Conservation (phyloP, 2,888 invertebrate species). For the Eueremaeus valkanovi region DNA sequence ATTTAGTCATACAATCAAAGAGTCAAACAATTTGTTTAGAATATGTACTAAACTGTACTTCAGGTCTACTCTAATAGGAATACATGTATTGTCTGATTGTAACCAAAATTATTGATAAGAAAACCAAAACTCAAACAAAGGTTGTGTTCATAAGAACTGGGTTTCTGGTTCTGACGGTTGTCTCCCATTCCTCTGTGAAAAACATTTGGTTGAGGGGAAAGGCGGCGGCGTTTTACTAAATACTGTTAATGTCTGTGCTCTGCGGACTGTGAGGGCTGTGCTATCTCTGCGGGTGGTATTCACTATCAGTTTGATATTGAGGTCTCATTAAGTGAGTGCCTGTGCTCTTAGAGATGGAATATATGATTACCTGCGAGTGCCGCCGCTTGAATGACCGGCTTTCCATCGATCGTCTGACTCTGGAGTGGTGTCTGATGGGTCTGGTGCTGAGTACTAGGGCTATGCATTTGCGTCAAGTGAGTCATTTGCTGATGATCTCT, state of each 20-base stretch:
- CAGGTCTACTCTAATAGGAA: not conserved
- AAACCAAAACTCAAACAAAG: not conserved
- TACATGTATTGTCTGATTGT: too few relatives aligned
- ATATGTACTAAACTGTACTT: too few relatives aligned
- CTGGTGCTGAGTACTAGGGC: slow-evolving; percentile 25
- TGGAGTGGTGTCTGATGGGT: slow-evolving; percentile 37
- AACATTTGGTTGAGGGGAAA: slow-evolving; percentile 17
- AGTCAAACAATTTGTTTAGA: too few relatives aligned
- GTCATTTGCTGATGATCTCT: slow-evolving; percentile 43
- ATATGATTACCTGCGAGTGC: slow-evolving; percentile 57
- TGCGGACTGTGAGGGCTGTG: too few relatives aligned
- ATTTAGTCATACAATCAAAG: too few relatives aligned
- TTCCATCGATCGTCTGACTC: slow-evolving; percentile 53
- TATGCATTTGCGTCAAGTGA: slow-evolving; percentile 29
- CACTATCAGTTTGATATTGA: not conserved
- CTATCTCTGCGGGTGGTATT: slow-evolving; percentile 22
- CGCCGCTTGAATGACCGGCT: slow-evolving; percentile 62
- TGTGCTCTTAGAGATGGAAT: not conserved
- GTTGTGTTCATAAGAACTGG: not conserved
- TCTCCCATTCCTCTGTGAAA: not conserved
- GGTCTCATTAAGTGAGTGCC: not conserved
- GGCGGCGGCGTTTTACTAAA: slow-evolving; percentile 29
- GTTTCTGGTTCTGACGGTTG: not conserved
- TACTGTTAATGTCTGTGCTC: slow-evolving; percentile 1
- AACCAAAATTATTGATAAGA: too few relatives aligned